Conservation (phyloP, 2,888 invertebrate genomes). For the Lithodes maja region DNA sequence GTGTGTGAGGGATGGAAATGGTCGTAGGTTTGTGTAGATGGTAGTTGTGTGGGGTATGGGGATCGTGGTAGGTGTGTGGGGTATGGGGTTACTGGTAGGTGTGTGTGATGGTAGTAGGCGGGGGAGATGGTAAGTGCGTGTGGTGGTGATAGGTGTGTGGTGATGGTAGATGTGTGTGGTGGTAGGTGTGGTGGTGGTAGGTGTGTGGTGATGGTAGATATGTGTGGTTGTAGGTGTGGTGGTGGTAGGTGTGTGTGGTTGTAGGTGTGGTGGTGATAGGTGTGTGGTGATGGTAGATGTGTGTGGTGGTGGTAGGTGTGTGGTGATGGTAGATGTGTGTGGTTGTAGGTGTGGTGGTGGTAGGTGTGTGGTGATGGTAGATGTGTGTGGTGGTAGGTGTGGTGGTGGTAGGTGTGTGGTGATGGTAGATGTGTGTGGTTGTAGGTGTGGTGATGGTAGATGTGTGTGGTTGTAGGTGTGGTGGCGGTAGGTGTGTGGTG, state of each 20-base stretch:
- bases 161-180: neutral
- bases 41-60: neutral
- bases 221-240: no score
- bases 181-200: neutral
- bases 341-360: neutral
- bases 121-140: neutral
- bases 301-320: neutral
- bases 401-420: neutral
- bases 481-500: neutral
- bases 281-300: neutral
- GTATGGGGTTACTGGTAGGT: neutral
- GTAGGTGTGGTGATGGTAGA: neutral
- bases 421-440: no score
- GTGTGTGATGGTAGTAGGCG: neutral
- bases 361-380: neutral
- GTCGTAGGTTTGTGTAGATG: neutral
- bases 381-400: neutral
- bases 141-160: neutral
- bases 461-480: neutral
- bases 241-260: neutral
- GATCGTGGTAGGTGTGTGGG: neutral
- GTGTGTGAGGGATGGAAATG: neutral
- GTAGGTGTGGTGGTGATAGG: no score
- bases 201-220: no score
- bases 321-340: neutral